A percentile compares a stretch with the other conserved stretches of the same genome.
Evolutionary conservation across 2,888 invertebrate species (phyloP).

Genomic region (Zelleria hepariella): DNA sequence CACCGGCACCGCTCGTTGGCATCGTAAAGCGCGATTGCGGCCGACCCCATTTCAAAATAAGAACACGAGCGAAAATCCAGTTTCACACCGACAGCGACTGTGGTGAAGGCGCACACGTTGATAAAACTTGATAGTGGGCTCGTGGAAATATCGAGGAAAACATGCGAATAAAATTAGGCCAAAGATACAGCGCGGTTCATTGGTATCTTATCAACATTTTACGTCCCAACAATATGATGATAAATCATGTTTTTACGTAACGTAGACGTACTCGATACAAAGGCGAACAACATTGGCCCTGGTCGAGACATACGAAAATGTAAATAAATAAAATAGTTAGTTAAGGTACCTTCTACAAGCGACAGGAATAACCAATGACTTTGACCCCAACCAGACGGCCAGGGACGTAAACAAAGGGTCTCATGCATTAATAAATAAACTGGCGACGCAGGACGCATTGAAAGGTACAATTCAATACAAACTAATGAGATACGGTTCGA

Average conservation of each 20-base stretch:
- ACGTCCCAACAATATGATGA: background rate
- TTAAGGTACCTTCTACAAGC: background rate
- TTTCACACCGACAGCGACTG: background rate
- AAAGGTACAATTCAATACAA: background rate
- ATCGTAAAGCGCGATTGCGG: background rate
- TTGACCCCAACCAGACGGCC: background rate
- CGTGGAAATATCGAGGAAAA: background rate
- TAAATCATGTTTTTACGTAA: background rate
- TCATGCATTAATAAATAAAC: conserved; percentile 2
- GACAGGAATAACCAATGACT: conserved; percentile 1
- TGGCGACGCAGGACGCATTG: background rate
- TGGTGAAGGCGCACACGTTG: background rate
- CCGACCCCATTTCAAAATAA: background rate
- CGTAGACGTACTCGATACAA: background rate
- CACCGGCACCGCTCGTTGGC: background rate
- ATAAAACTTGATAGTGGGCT: background rate
- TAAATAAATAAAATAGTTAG: too few species aligned
- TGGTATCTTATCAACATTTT: background rate
- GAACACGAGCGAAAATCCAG: background rate
- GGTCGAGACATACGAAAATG: background rate
- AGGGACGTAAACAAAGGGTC: conserved; percentile 1
- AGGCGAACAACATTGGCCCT: background rate
- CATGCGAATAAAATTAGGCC: background rate
- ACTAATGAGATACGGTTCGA: background rate
- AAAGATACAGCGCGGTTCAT: background rate